A percentile compares a stretch with the other conserved stretches of the same genome.
Conservation (phyloP, 2,113 vertebrate species). For the Rhea pennata region DNA sequence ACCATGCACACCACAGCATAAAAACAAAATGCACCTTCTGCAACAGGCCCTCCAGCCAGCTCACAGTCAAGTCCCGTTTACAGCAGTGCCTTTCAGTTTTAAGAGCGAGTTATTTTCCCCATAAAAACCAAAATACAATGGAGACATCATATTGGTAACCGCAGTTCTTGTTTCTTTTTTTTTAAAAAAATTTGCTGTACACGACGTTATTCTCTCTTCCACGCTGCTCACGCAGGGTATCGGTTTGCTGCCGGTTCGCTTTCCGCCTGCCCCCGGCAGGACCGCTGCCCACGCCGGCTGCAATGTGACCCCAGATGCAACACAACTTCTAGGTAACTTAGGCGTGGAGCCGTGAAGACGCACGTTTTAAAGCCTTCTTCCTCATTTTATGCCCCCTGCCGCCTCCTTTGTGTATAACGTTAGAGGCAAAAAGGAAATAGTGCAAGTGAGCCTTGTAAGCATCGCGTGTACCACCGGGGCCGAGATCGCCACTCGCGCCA, state of each 20-base stretch:
- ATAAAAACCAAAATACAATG: slow-evolving; percentile 40
- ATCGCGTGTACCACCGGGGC: background rate
- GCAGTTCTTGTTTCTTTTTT: slow-evolving; percentile 15
- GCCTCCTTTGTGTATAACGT: background rate
- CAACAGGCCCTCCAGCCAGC: slow-evolving; percentile 37
- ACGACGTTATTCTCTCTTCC: slow-evolving; percentile 57
- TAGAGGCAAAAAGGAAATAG: slow-evolving; percentile 47
- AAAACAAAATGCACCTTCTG: slow-evolving; percentile 70
- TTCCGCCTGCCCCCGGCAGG: background rate
- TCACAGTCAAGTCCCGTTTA: slow-evolving; percentile 32
- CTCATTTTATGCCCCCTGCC: background rate
- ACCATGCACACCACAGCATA: slow-evolving; percentile 82
- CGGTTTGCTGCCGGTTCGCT: slow-evolving; percentile 11
- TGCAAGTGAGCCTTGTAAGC: slow-evolving; percentile 44
- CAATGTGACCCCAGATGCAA: background rate
- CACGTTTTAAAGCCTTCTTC: background rate
- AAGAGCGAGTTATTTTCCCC: slow-evolving; percentile 25
- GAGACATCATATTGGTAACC: slow-evolving; percentile 63
- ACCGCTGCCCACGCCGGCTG: background rate
- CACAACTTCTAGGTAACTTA: background rate
- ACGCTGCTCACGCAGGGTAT: slow-evolving; percentile 33
- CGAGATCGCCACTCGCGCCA: background rate
- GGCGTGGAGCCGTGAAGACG: background rate
- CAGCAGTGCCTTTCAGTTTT: slow-evolving; percentile 54
- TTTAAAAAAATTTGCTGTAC: slow-evolving; percentile 44